Evolutionary conservation across 2,113 vertebrate species (phyloP).

Genomic region (Circaetus gallicus): DNA sequence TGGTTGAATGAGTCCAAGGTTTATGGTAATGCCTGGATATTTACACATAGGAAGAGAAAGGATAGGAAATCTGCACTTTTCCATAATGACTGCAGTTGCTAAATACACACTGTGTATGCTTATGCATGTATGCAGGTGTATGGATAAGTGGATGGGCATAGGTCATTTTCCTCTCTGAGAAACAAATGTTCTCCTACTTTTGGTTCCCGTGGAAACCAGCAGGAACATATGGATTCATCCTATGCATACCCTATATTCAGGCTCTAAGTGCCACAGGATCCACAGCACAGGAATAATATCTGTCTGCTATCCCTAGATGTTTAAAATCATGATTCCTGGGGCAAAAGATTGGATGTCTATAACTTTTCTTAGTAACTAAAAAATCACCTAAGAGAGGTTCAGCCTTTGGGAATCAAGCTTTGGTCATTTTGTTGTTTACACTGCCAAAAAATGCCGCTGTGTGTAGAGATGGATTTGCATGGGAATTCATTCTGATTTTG

Average conservation of each 20-base stretch:
- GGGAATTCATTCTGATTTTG: background rate
- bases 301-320: background rate
- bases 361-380: background rate
- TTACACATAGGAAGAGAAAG: background rate
- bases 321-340: background rate
- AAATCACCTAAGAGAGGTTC: background rate
- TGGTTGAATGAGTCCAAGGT: background rate
- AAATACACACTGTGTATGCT: background rate
- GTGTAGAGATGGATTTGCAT: background rate
- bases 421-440: background rate
- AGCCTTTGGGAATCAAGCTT: background rate
- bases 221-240: background rate
- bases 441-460: background rate
- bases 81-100: background rate
- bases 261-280: background rate
- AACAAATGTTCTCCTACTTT: background rate
- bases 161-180: background rate
- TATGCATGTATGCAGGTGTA: too few species aligned
- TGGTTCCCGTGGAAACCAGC: background rate
- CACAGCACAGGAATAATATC: background rate
- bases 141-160: background rate
- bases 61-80: background rate
- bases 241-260: background rate
- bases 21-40: background rate
- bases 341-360: background rate